A percentile compares a stretch with the other conserved stretches of the same genome.
Evolutionary conservation across 2,888 invertebrate genomes (phyloP).

Genomic region (Sphaeridia pumilis): DNA sequence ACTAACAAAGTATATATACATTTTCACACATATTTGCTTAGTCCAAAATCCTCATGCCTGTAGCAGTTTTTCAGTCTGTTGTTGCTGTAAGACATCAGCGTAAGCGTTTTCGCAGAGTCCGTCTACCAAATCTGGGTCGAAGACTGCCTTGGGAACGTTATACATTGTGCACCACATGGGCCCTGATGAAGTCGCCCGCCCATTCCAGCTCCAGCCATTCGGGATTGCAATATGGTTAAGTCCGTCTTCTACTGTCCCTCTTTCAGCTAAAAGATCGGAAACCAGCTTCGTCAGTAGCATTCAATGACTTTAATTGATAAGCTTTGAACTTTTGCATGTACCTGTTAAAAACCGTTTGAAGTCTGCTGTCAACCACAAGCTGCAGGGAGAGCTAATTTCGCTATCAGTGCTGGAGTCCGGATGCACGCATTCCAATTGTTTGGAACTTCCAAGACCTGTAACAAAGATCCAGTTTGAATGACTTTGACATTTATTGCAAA

Average conservation of each 20-base stretch:
- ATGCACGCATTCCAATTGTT: constrained; percentile 15
- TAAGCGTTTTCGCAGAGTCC: neutral
- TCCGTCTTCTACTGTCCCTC: constrained; percentile 56
- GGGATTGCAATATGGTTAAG: constrained; percentile 66
- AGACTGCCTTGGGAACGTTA: constrained; percentile 23
- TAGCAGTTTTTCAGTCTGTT: neutral
- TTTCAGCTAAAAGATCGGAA: constrained; percentile 34
- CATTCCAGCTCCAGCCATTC: constrained; percentile 73
- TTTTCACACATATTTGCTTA: too few species aligned
- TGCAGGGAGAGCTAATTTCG: constrained; percentile 17
- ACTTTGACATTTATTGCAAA: too few species aligned
- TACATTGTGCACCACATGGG: constrained; percentile 65
- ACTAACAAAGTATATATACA: too few species aligned
- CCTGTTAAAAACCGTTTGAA: constrained; percentile 27
- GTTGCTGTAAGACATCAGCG: too few species aligned
- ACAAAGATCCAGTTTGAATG: neutral
- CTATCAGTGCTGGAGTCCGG: constrained; percentile 16
- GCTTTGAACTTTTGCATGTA: constrained; percentile 5
- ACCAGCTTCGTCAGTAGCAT: neutral
- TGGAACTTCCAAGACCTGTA: constrained; percentile 17
- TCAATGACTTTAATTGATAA: too few species aligned
- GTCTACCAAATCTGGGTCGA: constrained; percentile 2
- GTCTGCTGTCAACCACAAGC: constrained; percentile 27
- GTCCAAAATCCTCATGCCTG: too few species aligned
- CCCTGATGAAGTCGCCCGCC: constrained; percentile 59